Evolutionary conservation across 2,888 invertebrate species (phyloP).

Genomic region (Byasa hedistus): DNA sequence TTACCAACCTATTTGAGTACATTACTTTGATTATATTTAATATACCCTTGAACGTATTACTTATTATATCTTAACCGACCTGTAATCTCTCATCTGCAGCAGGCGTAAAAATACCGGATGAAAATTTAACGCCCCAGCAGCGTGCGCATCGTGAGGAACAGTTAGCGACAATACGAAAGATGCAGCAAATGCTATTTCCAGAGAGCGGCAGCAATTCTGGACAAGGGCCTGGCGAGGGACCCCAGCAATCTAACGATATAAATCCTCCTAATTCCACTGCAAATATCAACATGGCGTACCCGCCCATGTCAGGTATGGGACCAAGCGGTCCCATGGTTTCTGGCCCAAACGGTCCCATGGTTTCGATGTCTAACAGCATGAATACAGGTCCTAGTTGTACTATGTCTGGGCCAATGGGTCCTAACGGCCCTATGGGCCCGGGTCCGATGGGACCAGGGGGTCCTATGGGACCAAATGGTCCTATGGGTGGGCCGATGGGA

Average conservation of each 20-base stretch:
- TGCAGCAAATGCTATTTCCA: conserved; percentile 95
- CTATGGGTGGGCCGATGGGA: conserved; percentile 66
- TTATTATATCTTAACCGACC: no score
- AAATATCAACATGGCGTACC: conserved; percentile 68
- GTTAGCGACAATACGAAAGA: conserved; percentile 92
- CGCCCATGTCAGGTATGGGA: conserved; percentile 66
- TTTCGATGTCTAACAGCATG: conserved; percentile 71
- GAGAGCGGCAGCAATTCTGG: conserved; percentile 80
- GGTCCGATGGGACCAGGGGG: conserved; percentile 57
- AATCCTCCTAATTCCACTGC: conserved; percentile 68
- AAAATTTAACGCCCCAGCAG: conserved; percentile 97
- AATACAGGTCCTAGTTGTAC: conserved; percentile 73
- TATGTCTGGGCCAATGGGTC: conserved; percentile 70
- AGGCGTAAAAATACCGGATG: conserved; percentile 95
- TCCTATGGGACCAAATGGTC: conserved; percentile 61
- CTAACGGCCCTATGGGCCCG: conserved; percentile 52
- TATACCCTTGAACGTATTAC: no score
- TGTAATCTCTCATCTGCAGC: conserved; percentile 33
- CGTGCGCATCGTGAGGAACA: conserved; percentile 96
- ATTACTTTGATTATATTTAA: no score
- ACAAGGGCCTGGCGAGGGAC: conserved; percentile 54
- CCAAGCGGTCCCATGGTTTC: conserved; percentile 69
- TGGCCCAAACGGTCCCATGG: conserved; percentile 71
- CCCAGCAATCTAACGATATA: conserved; percentile 60
- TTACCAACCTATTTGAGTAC: not conserved